These are phyloP conservation scores for Microplitis deprimator DNA, from an alignment of 2,888 invertebrate species.

Conservation along the genomic window DNA sequence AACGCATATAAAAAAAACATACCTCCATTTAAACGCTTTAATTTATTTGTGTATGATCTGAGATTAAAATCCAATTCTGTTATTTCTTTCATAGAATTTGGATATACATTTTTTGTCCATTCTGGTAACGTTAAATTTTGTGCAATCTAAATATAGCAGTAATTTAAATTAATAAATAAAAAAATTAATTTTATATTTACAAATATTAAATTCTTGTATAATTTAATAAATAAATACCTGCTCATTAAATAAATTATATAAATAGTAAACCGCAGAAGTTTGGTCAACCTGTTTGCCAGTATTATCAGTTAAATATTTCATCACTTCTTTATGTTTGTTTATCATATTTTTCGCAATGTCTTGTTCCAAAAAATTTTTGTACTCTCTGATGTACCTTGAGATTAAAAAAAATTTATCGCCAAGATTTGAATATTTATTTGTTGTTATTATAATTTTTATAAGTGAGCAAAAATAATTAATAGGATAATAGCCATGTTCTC, in stretches of 20 bases:
- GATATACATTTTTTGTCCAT: constrained; percentile 70
- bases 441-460: constrained; percentile 6
- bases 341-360: constrained; percentile 61
- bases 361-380: constrained; percentile 52
- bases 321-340: constrained; percentile 65
- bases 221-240: constrained; percentile 59
- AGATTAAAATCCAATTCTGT: constrained; percentile 69
- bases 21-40: constrained; percentile 71
- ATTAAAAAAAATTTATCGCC: neutral
- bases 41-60: constrained; percentile 63
- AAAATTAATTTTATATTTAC: neutral
- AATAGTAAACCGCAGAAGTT: constrained; percentile 63
- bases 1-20: constrained; percentile 31
- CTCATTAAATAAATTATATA: constrained; percentile 69
- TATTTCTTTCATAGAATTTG: constrained; percentile 66
- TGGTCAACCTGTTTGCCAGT: constrained; percentile 64
- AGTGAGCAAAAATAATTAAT: neutral
- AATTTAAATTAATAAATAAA: neutral
- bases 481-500: neutral
- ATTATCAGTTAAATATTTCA: constrained; percentile 67
- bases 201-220: neutral
- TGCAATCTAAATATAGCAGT: constrained; percentile 51
- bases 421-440: neutral
- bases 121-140: constrained; percentile 69
- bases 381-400: constrained; percentile 61